phyloP scores from a whole-genome alignment of 2,797 vertebrate genomes.

The Helostoma temminkii region DNA sequence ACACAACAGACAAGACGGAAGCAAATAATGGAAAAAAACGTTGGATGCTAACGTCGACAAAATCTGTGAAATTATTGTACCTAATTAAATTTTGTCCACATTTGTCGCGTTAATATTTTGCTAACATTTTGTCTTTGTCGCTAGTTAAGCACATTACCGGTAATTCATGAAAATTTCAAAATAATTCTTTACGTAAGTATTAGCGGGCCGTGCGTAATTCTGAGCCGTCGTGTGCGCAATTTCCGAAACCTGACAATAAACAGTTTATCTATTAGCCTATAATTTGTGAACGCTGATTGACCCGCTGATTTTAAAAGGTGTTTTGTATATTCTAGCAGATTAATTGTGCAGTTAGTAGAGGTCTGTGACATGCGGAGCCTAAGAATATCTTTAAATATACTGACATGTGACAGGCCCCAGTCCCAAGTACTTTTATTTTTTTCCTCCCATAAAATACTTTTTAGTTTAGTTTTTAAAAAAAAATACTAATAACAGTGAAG shows the following conservation, averaged over 20 bases:
- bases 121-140: background rate
- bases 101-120: background rate
- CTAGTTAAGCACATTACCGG: background rate
- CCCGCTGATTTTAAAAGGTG: conserved; percentile 1
- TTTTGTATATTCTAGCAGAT: conserved; percentile 10
- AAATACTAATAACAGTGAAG: conserved; percentile 13
- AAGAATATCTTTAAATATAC: conserved; percentile 23
- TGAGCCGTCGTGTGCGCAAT: conserved; percentile 12
- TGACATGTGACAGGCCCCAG: conserved; percentile 42
- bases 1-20: background rate
- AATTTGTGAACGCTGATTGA: background rate
- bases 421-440: conserved; percentile 10
- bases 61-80: background rate
- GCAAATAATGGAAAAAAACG: background rate
- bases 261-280: background rate
- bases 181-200: conserved; percentile 2
- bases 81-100: background rate
- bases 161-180: background rate
- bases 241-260: background rate
- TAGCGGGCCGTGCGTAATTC: conserved; percentile 21
- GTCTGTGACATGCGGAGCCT: background rate
- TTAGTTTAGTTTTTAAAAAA: conserved; percentile 31
- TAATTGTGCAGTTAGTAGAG: background rate
- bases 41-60: background rate
- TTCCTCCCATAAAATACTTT: conserved; percentile 29